Evolutionary conservation across 64 coral and sea anemone genomes (phyloP), one percentile per base, ranked within the genome.

Genomic region (Pocillopora damicornis): DNA sequence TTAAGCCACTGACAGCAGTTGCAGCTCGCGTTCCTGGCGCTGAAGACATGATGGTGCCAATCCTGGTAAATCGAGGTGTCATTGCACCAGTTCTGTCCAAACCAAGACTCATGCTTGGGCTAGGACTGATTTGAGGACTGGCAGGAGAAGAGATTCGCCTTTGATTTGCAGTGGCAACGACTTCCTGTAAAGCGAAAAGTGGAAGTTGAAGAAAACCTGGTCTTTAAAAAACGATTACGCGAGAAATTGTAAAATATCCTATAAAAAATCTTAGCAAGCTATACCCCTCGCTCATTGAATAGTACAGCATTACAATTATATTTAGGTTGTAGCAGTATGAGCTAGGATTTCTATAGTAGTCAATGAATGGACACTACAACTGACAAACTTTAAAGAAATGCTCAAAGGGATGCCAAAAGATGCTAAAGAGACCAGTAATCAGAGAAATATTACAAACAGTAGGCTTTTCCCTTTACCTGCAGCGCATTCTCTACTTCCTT

Each of bases 401-500:
- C 60, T 61, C 1, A 15, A 61, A 8, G 60, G 9, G 60, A 61
- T 20, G 18, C 7, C n/a, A 23, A 25, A 26, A 71, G 22, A 0
- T 11, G 10, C 67, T 30, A 0, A 71, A 22, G n/a, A 23, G 67
- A 11, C n/a, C 20, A 71, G 5, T 11, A 71, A 18, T n/a, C 14
- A 71, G 5, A 9, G 12, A 17, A 60, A 34, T 15, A 18, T 15
- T 11, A 22, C 11, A 42, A 10, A n/a, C 18, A 80, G 9, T n/a
- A 63, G 10, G 36, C 23, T 26, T 17, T 11, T 65, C n/a, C 25
- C 18, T 13, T 69, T 56, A 97, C 94, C 94, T 97, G 94, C 8
- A 97, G 60, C 11, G 94, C 88, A 88, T 97, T 97, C 59, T 97
- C 94, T 22, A 97, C 94, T 67, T 97, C 94, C 74, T 97, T 97